phyloP scores from a whole-genome alignment of 1,140 invertebrate species.

The Gerris buenoi region DNA sequence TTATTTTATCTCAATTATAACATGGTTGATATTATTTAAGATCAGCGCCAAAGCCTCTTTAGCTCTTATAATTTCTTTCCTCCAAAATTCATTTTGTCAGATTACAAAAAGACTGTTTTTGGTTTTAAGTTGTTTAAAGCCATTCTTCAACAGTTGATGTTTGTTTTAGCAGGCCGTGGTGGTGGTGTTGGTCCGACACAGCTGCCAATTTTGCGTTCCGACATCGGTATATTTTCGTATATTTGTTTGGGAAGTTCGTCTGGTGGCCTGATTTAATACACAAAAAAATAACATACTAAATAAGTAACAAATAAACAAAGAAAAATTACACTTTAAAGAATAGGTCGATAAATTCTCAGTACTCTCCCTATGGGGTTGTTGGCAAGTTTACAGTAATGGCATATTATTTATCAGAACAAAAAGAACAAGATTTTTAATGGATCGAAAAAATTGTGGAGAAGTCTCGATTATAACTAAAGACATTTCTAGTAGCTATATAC shows the following conservation, averaged over 20 bases:
- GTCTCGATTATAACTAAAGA: too few species aligned
- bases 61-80: too few species aligned
- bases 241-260: constrained; percentile 30
- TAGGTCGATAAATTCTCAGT: not conserved
- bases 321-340: not conserved
- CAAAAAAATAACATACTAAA: not conserved
- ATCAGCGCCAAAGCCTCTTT: too few species aligned
- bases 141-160: not conserved
- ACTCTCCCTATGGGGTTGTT: not conserved
- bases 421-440: not conserved
- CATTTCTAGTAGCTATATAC: too few species aligned
- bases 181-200: not conserved
- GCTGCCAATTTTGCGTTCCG: constrained; percentile 22
- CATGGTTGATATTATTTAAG: too few species aligned
- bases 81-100: too few species aligned
- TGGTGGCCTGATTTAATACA: constrained; percentile 25
- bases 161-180: constrained; percentile 3
- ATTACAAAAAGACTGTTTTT: too few species aligned
- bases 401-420: not conserved
- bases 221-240: constrained; percentile 31
- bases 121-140: too few species aligned
- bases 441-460: not conserved
- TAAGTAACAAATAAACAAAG: not conserved
- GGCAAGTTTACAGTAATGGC: not conserved
- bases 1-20: too few species aligned